Conservation (phyloP, 2,888 invertebrate species). For the Tholera decimalis region DNA sequence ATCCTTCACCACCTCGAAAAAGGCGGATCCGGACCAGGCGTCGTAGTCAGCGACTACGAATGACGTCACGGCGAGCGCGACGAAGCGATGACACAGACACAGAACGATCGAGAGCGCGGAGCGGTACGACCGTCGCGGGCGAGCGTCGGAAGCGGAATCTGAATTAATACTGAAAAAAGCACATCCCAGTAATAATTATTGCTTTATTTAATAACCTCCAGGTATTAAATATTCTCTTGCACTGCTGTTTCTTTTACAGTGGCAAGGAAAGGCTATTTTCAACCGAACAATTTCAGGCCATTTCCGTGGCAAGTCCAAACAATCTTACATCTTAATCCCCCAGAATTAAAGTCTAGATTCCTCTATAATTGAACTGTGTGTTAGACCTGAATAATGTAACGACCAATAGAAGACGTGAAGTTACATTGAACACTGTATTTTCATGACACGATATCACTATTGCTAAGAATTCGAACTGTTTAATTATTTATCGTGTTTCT, state of each 20-base stretch:
- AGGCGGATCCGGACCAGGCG: no score
- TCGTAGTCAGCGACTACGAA: no score
- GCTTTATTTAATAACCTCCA: background rate
- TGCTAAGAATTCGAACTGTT: constrained; percentile 30
- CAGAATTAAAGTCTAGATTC: constrained; percentile 34
- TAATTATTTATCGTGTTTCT: constrained; percentile 45
- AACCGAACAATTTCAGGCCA: constrained; percentile 27
- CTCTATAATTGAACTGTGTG: constrained; percentile 17
- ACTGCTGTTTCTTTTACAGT: background rate
- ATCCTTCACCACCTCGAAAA: no score
- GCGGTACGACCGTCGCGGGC: no score
- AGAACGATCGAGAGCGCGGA: no score
- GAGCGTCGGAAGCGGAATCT: no score
- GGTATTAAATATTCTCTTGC: constrained; percentile 31
- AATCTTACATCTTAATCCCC: constrained; percentile 29
- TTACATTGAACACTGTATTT: constrained; percentile 45
- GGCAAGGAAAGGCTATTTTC: constrained; percentile 29
- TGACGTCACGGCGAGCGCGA: no score
- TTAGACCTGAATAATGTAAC: constrained; percentile 56
- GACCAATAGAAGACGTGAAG: constrained; percentile 26
- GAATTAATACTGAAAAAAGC: background rate
- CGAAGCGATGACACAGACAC: no score
- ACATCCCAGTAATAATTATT: background rate
- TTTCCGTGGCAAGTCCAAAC: constrained; percentile 7
- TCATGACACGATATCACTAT: constrained; percentile 47